These are phyloP conservation scores for Ephestia elutella DNA, from an alignment of 1,140 invertebrate species.

Conservation along the genomic window DNA sequence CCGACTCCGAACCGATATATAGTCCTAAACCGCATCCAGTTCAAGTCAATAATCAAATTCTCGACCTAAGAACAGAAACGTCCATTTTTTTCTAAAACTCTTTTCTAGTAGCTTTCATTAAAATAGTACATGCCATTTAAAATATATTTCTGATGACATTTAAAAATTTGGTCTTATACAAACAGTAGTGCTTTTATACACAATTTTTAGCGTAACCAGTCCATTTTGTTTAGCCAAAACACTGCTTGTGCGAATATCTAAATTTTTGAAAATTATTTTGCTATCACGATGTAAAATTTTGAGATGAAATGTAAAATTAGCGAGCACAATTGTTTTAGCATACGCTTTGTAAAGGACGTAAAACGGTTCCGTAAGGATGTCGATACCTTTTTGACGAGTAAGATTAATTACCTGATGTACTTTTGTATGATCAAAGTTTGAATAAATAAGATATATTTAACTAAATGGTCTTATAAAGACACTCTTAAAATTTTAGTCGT, in stretches of 20 bases:
- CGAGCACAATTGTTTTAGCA: conserved; percentile 42
- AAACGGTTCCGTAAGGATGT: conserved; percentile 19
- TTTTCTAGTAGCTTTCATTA: conserved; percentile 68
- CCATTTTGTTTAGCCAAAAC: conserved; percentile 73
- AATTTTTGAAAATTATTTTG: conserved; percentile 69
- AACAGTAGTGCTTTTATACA: conserved; percentile 72
- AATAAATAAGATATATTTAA: conserved; percentile 42
- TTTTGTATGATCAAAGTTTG: conserved; percentile 48
- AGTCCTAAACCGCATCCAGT: conserved; percentile 52
- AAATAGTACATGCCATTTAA: conserved; percentile 62
- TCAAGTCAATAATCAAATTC: conserved; percentile 55
- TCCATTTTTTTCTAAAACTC: conserved; percentile 69
- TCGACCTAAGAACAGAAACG: conserved; percentile 72
- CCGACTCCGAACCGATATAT: conserved; percentile 24
- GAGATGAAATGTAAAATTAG: conserved; percentile 39
- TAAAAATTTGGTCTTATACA: conserved; percentile 69
- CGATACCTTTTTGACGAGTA: conserved; percentile 11
- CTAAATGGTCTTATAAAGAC: conserved; percentile 54
- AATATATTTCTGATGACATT: conserved; percentile 70
- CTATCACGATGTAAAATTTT: conserved; percentile 61
- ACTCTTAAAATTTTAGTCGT: conserved; percentile 32
- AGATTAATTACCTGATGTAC: conserved; percentile 27
- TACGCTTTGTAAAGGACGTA: conserved; percentile 53
- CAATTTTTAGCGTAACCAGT: conserved; percentile 67
- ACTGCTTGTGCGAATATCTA: conserved; percentile 60